Conservation (phyloP, 2,888 invertebrate species). For the Cordilura impudica region DNA sequence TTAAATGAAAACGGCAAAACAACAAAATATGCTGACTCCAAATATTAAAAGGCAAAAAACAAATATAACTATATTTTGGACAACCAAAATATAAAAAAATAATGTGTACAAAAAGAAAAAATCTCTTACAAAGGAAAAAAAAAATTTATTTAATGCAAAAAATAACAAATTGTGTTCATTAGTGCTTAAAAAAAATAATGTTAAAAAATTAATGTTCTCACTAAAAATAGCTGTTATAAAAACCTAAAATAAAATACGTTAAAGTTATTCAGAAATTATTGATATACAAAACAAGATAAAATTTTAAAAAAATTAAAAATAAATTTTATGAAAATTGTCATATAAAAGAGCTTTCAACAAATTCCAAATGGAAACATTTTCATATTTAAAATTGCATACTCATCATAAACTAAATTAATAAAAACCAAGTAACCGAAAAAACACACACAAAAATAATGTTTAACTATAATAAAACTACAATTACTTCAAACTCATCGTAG, state of each 20-base stretch:
- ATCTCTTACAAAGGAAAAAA: background rate
- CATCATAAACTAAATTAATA: slow-evolving; percentile 5
- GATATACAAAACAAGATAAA: background rate
- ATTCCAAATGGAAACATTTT: background rate
- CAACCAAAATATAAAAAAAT: slow-evolving; percentile 24
- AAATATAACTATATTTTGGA: background rate
- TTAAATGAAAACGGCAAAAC: slow-evolving; percentile 4
- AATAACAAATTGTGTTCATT: slow-evolving; percentile 59
- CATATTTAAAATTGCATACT: background rate
- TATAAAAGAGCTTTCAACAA: background rate
- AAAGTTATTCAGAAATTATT: background rate
- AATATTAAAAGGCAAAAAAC: background rate
- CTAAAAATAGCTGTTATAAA: background rate
- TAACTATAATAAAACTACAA: slow-evolving; percentile 23
- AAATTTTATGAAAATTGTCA: background rate
- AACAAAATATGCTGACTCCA: slow-evolving; percentile 42
- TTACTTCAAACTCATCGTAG: slow-evolving; percentile 27
- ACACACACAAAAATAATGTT: background rate
- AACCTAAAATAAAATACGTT: background rate
- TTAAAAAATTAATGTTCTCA: background rate
- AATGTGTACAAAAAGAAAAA: slow-evolving; percentile 8
- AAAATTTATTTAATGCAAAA: slow-evolving; percentile 1
- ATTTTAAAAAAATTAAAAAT: background rate
- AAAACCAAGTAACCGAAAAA: background rate
- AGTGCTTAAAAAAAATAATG: slow-evolving; percentile 45